A percentile compares a stretch with the other conserved stretches of the same genome.
Evolutionary conservation across 1,140 invertebrate species (phyloP).

Genomic region (Magallana angulata): DNA sequence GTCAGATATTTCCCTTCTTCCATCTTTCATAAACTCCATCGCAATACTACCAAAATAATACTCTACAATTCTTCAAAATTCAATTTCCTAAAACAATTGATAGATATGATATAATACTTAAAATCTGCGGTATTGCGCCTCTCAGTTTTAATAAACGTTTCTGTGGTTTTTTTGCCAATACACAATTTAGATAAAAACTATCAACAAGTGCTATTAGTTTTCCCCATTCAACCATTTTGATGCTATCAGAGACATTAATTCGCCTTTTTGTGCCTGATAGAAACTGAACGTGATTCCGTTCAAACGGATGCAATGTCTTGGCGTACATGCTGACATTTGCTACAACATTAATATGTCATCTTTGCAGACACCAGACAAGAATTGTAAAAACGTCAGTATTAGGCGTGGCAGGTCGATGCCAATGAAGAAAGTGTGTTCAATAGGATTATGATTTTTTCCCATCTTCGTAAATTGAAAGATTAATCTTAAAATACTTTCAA

Average conservation of each 20-base stretch:
- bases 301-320: neutral
- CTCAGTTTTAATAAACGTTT: slow-evolving; percentile 30
- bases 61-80: neutral
- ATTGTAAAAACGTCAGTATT: slow-evolving; percentile 18
- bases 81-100: slow-evolving; percentile 34
- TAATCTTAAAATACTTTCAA: too few species aligned
- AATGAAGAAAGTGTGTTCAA: neutral
- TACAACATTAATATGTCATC: slow-evolving; percentile 28
- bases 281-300: slow-evolving; percentile 19
- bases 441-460: too few species aligned
- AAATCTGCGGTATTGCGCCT: neutral
- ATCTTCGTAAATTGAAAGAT: too few species aligned
- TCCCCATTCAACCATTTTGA: slow-evolving; percentile 20
- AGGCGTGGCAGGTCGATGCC: neutral
- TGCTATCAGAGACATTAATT: slow-evolving; percentile 23
- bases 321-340: slow-evolving; percentile 13
- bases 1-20: neutral
- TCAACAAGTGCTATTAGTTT: slow-evolving; percentile 21
- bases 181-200: slow-evolving; percentile 26
- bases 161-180: slow-evolving; percentile 16
- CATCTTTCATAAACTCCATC: slow-evolving; percentile 9
- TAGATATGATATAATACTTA: slow-evolving; percentile 10
- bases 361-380: slow-evolving; percentile 12
- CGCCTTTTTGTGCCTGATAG: slow-evolving; percentile 16
- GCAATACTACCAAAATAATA: neutral